Evolutionary conservation across 2,113 vertebrate genomes (phyloP), one percentile per base, ranked within the genome.

Genomic region (Paramormyrops kingsleyae): DNA sequence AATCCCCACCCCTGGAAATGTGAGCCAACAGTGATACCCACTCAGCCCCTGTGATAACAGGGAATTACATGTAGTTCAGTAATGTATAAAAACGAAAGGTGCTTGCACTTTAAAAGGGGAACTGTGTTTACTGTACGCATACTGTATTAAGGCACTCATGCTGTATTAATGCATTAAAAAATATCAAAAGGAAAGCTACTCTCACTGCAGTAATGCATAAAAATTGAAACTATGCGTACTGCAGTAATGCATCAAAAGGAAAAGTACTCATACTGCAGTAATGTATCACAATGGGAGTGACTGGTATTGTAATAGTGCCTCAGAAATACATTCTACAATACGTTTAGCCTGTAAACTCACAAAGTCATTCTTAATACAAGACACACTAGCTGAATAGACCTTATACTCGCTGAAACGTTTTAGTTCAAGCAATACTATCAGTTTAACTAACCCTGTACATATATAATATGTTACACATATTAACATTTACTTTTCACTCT

Each of bases 401-500:
- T 15, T 39, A 80, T 80, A 80, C 74, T 39, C 35, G 4, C 27
- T 74, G 66, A 35, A 74, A 74, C 10, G 0, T 74, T 74, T 74
- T 74, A 31, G 27, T 74, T 12, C 66, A 31, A 31, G 27, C 31
- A 74, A 74, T 74, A 74, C 66, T 35, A 74, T 31, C 27, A 74
- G 31, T 31, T 70, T 56, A 70, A 70, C 3, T 70, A 70, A 70
- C 27, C 62, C n/a, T 15, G 44, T 88, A 88, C 49, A 88, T 46
- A 77, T 74, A n/a, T 77, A 24, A 12, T 66, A 31, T 31, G 92
- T 91, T 89, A 7, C 27, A 87, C 87, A 83, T n/a, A 62, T 87
- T 91, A 46, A 80, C 89, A 90, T 93, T 93, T 92, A 91, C 10
- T 5, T 5, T 91, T 59, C 92, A 89, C 39, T 88, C 31, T 35